These are phyloP conservation scores for Zaprionus kolodkinae DNA, from an alignment of 1,140 invertebrate species.

Conservation along the genomic window DNA sequence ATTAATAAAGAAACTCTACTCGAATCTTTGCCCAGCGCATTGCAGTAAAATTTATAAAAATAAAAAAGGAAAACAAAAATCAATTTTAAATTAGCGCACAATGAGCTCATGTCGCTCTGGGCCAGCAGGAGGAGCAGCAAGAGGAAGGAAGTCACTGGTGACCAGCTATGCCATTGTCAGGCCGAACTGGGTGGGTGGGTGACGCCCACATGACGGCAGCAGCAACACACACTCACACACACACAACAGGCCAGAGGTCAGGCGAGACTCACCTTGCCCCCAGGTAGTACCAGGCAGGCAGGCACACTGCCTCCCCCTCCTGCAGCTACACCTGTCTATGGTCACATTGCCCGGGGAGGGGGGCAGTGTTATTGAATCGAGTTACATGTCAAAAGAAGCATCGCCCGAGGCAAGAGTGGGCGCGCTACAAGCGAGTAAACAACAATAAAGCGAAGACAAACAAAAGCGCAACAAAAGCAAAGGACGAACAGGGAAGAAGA, in stretches of 20 bases:
- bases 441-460: slow-evolving; percentile 81
- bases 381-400: slow-evolving; percentile 79
- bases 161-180: slow-evolving; percentile 36
- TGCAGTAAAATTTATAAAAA: slow-evolving; percentile 4
- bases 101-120: slow-evolving; percentile 66
- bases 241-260: slow-evolving; percentile 56
- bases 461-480: slow-evolving; percentile 71
- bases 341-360: slow-evolving; percentile 18
- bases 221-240: not conserved
- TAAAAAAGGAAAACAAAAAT: slow-evolving; percentile 54
- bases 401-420: slow-evolving; percentile 44
- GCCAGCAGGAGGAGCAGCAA: not conserved
- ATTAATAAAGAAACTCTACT: slow-evolving; percentile 49
- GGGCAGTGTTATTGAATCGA: slow-evolving; percentile 64
- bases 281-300: too few relatives aligned
- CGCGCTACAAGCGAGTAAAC: slow-evolving; percentile 72
- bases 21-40: slow-evolving; percentile 12
- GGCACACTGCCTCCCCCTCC: not conserved
- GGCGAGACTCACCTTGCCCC: slow-evolving; percentile 8
- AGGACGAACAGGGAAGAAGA: slow-evolving; percentile 5
- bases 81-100: slow-evolving; percentile 78
- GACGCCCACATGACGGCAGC: slow-evolving; percentile 53
- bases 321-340: not conserved
- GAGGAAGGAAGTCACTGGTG: not conserved
- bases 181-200: slow-evolving; percentile 15